Evolutionary conservation across 1,140 invertebrate genomes (phyloP), one percentile per base, ranked within the genome.

Genomic region (Periplaneta americana): DNA sequence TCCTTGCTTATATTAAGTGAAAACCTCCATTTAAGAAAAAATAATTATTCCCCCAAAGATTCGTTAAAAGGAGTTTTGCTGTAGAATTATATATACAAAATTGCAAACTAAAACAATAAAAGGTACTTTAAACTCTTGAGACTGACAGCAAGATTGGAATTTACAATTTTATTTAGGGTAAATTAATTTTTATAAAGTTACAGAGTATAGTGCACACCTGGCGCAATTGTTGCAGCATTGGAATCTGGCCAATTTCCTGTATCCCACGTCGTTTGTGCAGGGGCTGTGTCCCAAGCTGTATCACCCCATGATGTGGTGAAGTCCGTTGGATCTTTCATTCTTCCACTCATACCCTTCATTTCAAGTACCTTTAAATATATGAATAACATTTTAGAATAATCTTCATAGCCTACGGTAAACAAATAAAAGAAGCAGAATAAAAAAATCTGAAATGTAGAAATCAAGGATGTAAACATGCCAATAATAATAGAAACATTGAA

Each of bases 301-400:
- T 84, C 80, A 76, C 83, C 85, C 87, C 87, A 88, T 13, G 85
- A 86, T 36, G 87, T 84, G 80, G 84, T 83, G 76, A 84, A 86
- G 74, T 86, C 85, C 37, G 35, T 78, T 33, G 82, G 83, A 79
- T 57, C 83, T 75, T 35, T 80, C 34, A 35, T 80, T 34, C 74
- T 66, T 31, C 74, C 74, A 35, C 34, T 74, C 34, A 80, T 32
- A 81, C 88, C 88, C 85, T 91, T 92, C 87, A 92, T 88, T 87
- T 91, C 90, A 57, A 91, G 80, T n/a, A 90, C 86, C 83, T 86
- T 83, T 57, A 82, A 85, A 66, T n/a, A n/a, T n/a, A n/a, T 57
- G n/a, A 57, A 57, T 18, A 18, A 57, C 48, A 57, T 57, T 57
- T 57, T 57, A 17, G n/a, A 2, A 57, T 1, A 57, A 57, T 1